Percentiles rank a stretch among this genome's conserved stretches.
phyloP scores from a whole-genome alignment of 2,888 invertebrate genomes.

The Epinotia demarniana region DNA sequence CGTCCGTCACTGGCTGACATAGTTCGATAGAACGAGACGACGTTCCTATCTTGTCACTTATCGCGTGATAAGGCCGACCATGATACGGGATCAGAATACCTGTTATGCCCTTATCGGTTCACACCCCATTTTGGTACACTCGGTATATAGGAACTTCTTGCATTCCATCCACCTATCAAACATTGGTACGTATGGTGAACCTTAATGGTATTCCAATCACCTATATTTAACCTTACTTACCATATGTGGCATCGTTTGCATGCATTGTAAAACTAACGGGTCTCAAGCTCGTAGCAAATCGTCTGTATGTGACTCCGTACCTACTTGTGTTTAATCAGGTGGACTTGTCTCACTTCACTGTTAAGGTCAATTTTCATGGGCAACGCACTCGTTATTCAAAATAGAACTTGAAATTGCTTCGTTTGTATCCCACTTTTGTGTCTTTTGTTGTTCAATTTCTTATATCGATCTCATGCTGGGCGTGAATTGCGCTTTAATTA shows the following conservation, averaged over 20 bases:
- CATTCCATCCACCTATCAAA: background rate
- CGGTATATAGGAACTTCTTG: too few species aligned
- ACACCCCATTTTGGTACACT: too few species aligned
- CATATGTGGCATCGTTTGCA: constrained; percentile 52
- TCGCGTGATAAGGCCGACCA: too few species aligned
- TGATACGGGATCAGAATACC: too few species aligned
- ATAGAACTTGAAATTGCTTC: constrained; percentile 26
- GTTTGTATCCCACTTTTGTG: constrained; percentile 18
- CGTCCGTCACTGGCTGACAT: too few species aligned
- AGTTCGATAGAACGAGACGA: too few species aligned
- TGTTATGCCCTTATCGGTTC: too few species aligned
- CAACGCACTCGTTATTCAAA: constrained; percentile 28
- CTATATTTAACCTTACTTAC: constrained; percentile 20
- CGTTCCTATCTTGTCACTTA: too few species aligned
- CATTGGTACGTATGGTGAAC: background rate
- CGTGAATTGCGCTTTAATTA: constrained; percentile 12
- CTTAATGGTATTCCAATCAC: constrained; percentile 1
- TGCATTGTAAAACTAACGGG: constrained; percentile 66
- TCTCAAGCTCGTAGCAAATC: constrained; percentile 62
- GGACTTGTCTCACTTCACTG: constrained; percentile 46
- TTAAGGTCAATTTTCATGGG: constrained; percentile 41
- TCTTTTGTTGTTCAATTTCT: constrained; percentile 15
- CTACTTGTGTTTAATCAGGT: constrained; percentile 60
- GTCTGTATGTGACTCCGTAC: constrained; percentile 57
- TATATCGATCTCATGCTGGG: constrained; percentile 7